These are phyloP conservation scores for Paradoxurus hermaphroditus DNA, from an alignment of 2,113 vertebrate genomes.

Conservation along the genomic window DNA sequence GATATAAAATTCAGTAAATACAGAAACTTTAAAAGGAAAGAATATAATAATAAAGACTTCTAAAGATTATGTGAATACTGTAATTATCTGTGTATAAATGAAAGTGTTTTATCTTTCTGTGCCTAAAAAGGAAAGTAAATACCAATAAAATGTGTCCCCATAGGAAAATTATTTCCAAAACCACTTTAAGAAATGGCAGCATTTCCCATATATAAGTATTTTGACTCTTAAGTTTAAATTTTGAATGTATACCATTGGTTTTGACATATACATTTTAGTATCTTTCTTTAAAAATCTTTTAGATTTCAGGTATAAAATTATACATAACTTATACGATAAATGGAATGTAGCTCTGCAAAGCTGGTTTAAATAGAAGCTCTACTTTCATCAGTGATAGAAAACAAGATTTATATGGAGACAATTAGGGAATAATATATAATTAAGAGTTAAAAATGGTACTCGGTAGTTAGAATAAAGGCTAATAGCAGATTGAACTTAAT, in stretches of 20 bases:
- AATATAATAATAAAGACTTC: constrained; percentile 63
- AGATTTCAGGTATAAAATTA: background rate
- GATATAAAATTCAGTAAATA: constrained; percentile 49
- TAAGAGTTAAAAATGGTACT: constrained; percentile 22
- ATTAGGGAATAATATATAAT: constrained; percentile 2
- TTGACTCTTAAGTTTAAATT: background rate
- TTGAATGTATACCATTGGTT: constrained; percentile 23
- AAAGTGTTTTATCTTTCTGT: constrained; percentile 46
- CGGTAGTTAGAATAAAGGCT: background rate
- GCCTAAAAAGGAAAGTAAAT: constrained; percentile 30
- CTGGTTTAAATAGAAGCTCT: constrained; percentile 6
- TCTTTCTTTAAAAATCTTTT: background rate
- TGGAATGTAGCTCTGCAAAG: background rate
- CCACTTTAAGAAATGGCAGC: background rate
- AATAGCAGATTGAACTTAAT: background rate
- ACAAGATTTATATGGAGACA: background rate
- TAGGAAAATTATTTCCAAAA: constrained; percentile 33
- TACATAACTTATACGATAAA: background rate
- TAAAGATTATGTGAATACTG: constrained; percentile 37
- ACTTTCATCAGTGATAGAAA: constrained; percentile 24
- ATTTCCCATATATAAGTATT: background rate
- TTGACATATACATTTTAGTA: background rate
- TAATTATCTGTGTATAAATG: constrained; percentile 55
- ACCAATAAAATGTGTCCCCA: background rate
- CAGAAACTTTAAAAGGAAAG: constrained; percentile 31